These are phyloP conservation scores for Bufo gargarizans DNA, from an alignment of 2,113 vertebrate genomes.

Conservation along the genomic window DNA sequence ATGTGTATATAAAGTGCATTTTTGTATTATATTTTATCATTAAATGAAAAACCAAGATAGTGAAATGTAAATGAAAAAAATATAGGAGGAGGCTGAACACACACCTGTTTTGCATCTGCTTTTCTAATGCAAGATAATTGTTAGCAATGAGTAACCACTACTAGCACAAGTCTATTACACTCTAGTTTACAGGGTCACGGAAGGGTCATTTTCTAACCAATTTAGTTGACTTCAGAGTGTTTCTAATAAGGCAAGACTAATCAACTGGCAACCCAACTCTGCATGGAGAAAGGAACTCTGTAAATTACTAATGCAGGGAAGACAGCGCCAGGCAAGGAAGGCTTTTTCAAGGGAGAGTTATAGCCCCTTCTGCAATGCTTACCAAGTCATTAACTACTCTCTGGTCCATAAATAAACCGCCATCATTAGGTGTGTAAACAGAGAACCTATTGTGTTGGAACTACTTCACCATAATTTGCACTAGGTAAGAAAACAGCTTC, in stretches of 20 bases:
- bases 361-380: conserved; percentile 32
- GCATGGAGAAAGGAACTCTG: conserved; percentile 14
- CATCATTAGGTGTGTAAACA: conserved; percentile 45
- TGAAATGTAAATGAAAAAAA: background rate
- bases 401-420: conserved; percentile 48
- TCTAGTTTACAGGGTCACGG: conserved; percentile 40
- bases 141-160: conserved; percentile 28
- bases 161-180: conserved; percentile 29
- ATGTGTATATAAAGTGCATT: background rate
- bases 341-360: conserved; percentile 15
- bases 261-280: conserved; percentile 11
- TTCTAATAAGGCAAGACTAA: conserved; percentile 31
- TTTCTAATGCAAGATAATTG: conserved; percentile 21
- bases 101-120: conserved; percentile 4
- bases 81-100: background rate
- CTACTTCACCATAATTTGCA: conserved; percentile 9
- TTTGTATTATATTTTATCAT: background rate
- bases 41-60: background rate
- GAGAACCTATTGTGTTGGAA: conserved; percentile 33
- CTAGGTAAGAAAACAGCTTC: conserved; percentile 35
- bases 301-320: conserved; percentile 14
- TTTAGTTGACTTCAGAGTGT: background rate
- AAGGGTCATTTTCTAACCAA: conserved; percentile 43
- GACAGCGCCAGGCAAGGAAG: background rate
- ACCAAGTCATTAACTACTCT: conserved; percentile 35